These are phyloP conservation scores for Connochaetes taurinus DNA, from an alignment of 2,113 vertebrate genomes.

Conservation along the genomic window DNA sequence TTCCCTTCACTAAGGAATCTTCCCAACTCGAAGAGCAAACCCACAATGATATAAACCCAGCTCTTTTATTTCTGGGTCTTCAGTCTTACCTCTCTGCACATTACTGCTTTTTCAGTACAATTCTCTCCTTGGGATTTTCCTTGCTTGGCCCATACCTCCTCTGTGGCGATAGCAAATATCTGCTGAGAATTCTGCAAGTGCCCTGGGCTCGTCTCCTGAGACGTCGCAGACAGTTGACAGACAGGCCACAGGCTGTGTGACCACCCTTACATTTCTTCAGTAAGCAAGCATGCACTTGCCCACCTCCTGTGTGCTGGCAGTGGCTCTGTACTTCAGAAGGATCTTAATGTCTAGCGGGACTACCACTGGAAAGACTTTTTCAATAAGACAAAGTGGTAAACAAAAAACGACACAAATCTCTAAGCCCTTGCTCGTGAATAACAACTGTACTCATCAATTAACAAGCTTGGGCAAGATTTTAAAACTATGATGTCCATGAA, in stretches of 20 bases:
- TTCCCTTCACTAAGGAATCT: neutral
- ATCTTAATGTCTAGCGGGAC: neutral
- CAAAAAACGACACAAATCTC: neutral
- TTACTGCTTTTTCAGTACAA: neutral
- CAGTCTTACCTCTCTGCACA: neutral
- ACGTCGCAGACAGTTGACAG: rapidly evolving
- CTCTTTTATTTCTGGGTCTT: neutral
- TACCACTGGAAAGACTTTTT: neutral
- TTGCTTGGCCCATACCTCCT: neutral
- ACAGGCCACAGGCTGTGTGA: neutral
- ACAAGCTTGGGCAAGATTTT: neutral
- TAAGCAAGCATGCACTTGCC: neutral
- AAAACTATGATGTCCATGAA: neutral
- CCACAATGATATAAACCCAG: neutral
- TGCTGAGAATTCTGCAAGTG: neutral
- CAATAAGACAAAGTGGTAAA: neutral
- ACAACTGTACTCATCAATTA: neutral
- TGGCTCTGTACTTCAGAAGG: neutral
- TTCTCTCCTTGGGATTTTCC: neutral
- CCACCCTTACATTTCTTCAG: neutral
- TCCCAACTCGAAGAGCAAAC: neutral
- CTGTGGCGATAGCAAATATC: neutral
- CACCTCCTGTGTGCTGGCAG: neutral
- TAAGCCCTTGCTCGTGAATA: neutral
- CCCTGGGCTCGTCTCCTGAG: neutral